Conservation (phyloP, 2,888 invertebrate species). For the Microplitis deprimator region DNA sequence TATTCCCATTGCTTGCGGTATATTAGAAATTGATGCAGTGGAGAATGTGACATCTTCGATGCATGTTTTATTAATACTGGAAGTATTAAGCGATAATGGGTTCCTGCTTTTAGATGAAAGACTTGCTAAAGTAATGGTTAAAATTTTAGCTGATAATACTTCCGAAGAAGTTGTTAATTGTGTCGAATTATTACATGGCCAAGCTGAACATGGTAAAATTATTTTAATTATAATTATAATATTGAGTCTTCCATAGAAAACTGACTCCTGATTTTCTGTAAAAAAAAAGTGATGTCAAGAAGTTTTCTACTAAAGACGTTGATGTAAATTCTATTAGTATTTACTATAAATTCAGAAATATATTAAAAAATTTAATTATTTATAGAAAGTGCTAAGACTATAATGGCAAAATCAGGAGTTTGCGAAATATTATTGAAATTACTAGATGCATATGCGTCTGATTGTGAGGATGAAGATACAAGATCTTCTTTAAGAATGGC, state of each 20-base stretch:
- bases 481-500: slow-evolving; percentile 84
- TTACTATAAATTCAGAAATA: no score
- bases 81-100: slow-evolving; percentile 72
- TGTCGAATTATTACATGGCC: slow-evolving; percentile 82
- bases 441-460: slow-evolving; percentile 79
- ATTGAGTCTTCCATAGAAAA: no score
- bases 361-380: slow-evolving; percentile 49
- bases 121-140: slow-evolving; percentile 76
- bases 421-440: slow-evolving; percentile 83
- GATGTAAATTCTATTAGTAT: no score
- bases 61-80: slow-evolving; percentile 73
- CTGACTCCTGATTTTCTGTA: no score
- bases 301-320: no score
- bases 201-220: slow-evolving; percentile 80
- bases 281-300: no score
- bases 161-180: slow-evolving; percentile 80
- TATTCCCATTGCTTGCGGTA: slow-evolving; percentile 72
- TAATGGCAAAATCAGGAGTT: slow-evolving; percentile 83
- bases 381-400: slow-evolving; percentile 83
- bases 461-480: slow-evolving; percentile 77
- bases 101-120: slow-evolving; percentile 73
- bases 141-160: slow-evolving; percentile 74
- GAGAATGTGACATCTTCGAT: slow-evolving; percentile 73
- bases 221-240: slow-evolving; percentile 11
- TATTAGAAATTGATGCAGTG: slow-evolving; percentile 70